Conservation (phyloP, 2,888 invertebrate species). For the Metacarcinus magister region DNA sequence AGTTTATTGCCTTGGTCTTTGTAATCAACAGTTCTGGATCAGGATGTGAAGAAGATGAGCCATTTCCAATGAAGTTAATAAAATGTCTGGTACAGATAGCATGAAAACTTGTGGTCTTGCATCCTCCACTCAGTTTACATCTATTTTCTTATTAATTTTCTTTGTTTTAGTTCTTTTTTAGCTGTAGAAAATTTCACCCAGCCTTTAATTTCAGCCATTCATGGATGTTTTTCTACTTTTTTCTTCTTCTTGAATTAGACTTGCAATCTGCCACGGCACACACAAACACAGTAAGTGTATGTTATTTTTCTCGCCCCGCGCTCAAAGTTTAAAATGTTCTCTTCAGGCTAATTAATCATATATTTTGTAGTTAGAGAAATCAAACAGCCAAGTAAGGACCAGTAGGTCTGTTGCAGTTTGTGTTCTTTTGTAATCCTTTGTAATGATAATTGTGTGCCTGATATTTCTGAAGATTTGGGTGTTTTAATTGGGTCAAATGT, state of each 20-base stretch:
- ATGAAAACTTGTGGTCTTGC: slow-evolving; percentile 4
- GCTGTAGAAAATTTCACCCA: slow-evolving; percentile 40
- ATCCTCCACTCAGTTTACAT: neutral
- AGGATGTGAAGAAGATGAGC: neutral
- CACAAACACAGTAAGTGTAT: too few relatives aligned
- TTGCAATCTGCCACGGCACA: slow-evolving; percentile 10
- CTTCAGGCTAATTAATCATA: too few relatives aligned
- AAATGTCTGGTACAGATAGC: slow-evolving; percentile 36
- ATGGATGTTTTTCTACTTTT: neutral
- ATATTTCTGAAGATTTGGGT: too few relatives aligned
- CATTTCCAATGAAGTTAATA: slow-evolving; percentile 7
- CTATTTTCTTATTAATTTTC: neutral
- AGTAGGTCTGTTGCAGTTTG: too few relatives aligned
- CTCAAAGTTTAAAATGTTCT: too few relatives aligned
- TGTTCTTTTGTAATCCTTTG: too few relatives aligned
- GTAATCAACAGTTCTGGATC: slow-evolving; percentile 15
- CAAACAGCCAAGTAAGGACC: too few relatives aligned
- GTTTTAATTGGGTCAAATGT: too few relatives aligned
- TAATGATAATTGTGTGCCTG: too few relatives aligned
- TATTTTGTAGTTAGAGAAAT: too few relatives aligned
- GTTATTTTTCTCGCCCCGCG: too few relatives aligned
- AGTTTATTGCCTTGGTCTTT: neutral
- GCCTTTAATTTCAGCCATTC: neutral
- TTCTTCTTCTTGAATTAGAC: neutral
- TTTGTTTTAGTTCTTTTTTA: neutral